These are phyloP conservation scores for Picus viridis DNA, from an alignment of 2,797 vertebrate genomes.

Conservation along the genomic window DNA sequence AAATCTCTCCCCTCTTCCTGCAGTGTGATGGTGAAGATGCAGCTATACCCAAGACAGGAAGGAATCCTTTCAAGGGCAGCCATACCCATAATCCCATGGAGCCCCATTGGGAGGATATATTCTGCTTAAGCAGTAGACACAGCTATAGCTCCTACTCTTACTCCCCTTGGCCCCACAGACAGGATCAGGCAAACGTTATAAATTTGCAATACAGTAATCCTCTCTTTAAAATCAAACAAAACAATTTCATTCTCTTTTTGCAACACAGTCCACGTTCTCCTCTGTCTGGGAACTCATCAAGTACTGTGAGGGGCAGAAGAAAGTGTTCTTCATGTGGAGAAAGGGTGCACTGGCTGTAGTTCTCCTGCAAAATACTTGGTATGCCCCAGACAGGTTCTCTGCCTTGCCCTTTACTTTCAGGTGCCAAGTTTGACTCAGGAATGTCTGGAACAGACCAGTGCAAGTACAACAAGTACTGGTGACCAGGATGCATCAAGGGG, in stretches of 20 bases:
- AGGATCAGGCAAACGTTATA: not conserved
- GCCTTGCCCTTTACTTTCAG: not conserved
- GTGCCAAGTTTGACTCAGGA: not conserved
- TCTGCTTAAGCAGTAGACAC: not conserved
- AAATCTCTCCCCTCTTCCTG: not conserved
- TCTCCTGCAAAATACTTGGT: not conserved
- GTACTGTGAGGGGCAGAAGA: not conserved
- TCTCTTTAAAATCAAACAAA: not conserved
- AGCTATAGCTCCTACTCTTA: not conserved
- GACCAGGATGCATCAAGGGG: not conserved
- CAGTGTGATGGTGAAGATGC: rapidly evolving
- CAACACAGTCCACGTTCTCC: rapidly evolving
- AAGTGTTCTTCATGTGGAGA: not conserved
- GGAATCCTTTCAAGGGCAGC: not conserved
- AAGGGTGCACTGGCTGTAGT: not conserved
- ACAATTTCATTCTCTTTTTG: not conserved
- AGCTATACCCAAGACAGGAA: not conserved
- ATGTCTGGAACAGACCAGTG: not conserved
- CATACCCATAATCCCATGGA: not conserved
- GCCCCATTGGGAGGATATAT: not conserved
- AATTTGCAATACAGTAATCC: not conserved
- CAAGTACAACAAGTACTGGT: not conserved
- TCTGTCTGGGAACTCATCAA: not conserved
- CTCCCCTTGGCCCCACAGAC: not conserved
- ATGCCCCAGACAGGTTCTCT: not conserved